A percentile compares a stretch with the other conserved stretches of the same genome.
phyloP scores from a whole-genome alignment of 2,888 invertebrate species.

The Hartigia nigra region DNA sequence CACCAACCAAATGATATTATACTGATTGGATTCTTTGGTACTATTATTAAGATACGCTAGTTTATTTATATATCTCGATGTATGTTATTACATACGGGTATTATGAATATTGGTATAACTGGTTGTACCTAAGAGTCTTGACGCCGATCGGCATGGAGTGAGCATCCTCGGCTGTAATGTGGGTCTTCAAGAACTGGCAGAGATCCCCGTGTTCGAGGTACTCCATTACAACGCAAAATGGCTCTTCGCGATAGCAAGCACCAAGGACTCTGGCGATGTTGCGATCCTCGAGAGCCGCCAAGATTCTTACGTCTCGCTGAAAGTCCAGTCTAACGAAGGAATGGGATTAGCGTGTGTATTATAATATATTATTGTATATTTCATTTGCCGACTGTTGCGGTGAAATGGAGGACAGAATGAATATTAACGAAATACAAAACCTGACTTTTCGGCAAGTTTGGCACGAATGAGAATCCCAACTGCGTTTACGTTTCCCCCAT shows the following conservation, averaged over 20 bases:
- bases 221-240: slow-evolving; percentile 84
- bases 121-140: slow-evolving; percentile 71
- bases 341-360: neutral
- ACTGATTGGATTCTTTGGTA: neutral
- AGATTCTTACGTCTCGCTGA: slow-evolving; percentile 85
- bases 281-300: slow-evolving; percentile 84
- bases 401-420: neutral
- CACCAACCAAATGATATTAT: neutral
- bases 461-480: neutral
- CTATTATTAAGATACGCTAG: neutral
- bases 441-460: neutral
- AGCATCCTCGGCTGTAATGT: slow-evolving; percentile 73
- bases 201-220: slow-evolving; percentile 87
- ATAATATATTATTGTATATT: slow-evolving; percentile 3
- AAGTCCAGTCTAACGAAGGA: slow-evolving; percentile 78
- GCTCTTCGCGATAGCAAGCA: slow-evolving; percentile 79
- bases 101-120: neutral
- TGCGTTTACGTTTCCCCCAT: neutral
- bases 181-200: slow-evolving; percentile 81
- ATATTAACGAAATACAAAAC: neutral
- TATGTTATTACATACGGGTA: neutral
- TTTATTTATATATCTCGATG: neutral
- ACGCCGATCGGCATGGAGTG: slow-evolving; percentile 71
- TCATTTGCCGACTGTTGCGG: neutral
- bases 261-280: slow-evolving; percentile 83